Conservation (phyloP, 1,140 invertebrate species). For the Hestina assimilis region DNA sequence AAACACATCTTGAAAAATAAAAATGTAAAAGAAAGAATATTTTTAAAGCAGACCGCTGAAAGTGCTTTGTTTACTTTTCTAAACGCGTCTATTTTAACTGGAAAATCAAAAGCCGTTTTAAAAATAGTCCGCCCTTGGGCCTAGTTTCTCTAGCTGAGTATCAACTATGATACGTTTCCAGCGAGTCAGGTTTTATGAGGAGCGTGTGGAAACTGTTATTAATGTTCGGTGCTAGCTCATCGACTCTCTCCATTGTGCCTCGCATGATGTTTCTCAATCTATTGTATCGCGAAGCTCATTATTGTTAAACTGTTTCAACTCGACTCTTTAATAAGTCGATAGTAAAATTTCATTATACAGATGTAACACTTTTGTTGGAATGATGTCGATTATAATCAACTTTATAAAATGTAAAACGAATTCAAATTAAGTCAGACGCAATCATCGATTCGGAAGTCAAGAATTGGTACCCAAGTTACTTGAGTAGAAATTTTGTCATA, state of each 20-base stretch:
- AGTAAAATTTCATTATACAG: slow-evolving; percentile 2
- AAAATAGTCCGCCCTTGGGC: slow-evolving; percentile 27
- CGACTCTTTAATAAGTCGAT: slow-evolving; percentile 17
- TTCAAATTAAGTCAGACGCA: no score
- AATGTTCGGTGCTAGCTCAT: slow-evolving; percentile 58
- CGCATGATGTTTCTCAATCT: slow-evolving; percentile 64
- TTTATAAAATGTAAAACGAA: no score
- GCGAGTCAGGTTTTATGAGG: slow-evolving; percentile 15
- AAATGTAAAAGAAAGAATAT: not conserved
- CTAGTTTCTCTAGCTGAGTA: slow-evolving; percentile 10
- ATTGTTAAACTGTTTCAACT: slow-evolving; percentile 36
- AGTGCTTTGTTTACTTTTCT: slow-evolving; percentile 18
- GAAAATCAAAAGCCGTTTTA: slow-evolving; percentile 20
- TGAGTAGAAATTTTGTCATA: no score
- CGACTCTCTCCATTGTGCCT: slow-evolving; percentile 63
- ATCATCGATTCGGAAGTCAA: no score
- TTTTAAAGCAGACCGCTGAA: slow-evolving; percentile 2
- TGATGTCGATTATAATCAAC: no score
- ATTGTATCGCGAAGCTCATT: slow-evolving; percentile 50
- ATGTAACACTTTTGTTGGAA: not conserved
- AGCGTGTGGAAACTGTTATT: slow-evolving; percentile 50
- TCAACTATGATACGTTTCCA: slow-evolving; percentile 1
- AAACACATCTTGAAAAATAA: no score
- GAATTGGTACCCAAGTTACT: no score
- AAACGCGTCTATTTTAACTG: slow-evolving; percentile 26